Evolutionary conservation across 2,797 vertebrate genomes (phyloP), one percentile per base, ranked within the genome.

Genomic region (Eutrigla gurnardus): DNA sequence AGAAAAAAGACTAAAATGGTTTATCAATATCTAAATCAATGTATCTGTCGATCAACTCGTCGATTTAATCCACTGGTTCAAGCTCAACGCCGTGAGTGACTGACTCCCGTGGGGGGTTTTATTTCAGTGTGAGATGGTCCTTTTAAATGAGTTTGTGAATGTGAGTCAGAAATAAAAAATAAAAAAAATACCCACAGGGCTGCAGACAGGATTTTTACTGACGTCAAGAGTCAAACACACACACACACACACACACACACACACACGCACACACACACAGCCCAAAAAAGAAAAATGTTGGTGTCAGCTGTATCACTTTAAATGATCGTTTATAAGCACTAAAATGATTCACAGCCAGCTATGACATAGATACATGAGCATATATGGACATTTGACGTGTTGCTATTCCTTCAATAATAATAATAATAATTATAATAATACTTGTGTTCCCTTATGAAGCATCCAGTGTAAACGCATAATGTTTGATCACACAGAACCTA

Each of bases 171-270:
- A 4, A 25, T 25, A 25, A 25, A 25, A 25, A 25, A 25, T 11
- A 35, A 33, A 47, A 66, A 62, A 40, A 11, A n/a, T 5, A 13
- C 13, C 46, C 45, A 49, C 43, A 52, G 60, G 67, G 14, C 13
- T 39, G 25, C 25, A 60, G 65, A 25, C 49, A 33, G 42, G 18
- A 10, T 61, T 61, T 46, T n/a, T 12, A 59, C 55, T 53, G 63
- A 66, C 55, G 13, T 60, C 46, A 66, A 45, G 45, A 73, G 37
- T 39, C 43, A 58, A 39, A 64, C 59, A 72, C n/a, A 45, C 32
- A n/a, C 7, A 17, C 47, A 8, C 17, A 18, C 8, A n/a, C 25
- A 25, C 25, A 25, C 25, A 25, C 25, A 25, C 25, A 25, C 25
- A 25, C 25, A 25, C 25, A 25, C 25, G 2, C 25, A 25, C 25